Evolutionary conservation across 2,113 vertebrate species (phyloP).

Genomic region (Platycercus adscitus): DNA sequence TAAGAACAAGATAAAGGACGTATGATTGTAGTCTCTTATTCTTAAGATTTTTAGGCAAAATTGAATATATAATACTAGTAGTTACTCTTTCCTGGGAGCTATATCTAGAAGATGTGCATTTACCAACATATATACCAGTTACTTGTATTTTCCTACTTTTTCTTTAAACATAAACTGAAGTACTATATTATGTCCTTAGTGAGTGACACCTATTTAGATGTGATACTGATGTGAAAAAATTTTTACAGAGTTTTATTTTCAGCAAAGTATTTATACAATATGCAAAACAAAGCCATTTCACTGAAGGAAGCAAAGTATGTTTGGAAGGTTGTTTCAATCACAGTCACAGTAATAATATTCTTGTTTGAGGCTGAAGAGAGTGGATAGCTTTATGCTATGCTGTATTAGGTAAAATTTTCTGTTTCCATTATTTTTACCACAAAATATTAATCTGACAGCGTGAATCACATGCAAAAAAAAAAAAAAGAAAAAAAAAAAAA

Average conservation of each 20-base stretch:
- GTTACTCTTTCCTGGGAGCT: neutral
- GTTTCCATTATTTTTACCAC: neutral
- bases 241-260: neutral
- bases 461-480: fast-evolving
- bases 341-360: neutral
- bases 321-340: neutral
- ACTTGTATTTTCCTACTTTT: neutral
- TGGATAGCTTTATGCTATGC: fast-evolving
- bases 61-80: neutral
- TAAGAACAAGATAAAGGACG: neutral
- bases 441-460: neutral
- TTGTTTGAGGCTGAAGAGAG: neutral
- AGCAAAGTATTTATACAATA: neutral
- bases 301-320: neutral
- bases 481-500: neutral
- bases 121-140: neutral
- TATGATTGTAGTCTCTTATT: neutral
- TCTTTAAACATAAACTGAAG: neutral
- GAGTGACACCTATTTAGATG: neutral
- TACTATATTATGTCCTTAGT: neutral
- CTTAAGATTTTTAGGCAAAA: neutral
- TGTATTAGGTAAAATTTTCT: neutral
- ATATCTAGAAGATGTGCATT: neutral
- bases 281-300: neutral
- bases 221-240: neutral